Evolutionary conservation across 2,797 vertebrate genomes (phyloP).

Genomic region (Dermochelys coriacea): DNA sequence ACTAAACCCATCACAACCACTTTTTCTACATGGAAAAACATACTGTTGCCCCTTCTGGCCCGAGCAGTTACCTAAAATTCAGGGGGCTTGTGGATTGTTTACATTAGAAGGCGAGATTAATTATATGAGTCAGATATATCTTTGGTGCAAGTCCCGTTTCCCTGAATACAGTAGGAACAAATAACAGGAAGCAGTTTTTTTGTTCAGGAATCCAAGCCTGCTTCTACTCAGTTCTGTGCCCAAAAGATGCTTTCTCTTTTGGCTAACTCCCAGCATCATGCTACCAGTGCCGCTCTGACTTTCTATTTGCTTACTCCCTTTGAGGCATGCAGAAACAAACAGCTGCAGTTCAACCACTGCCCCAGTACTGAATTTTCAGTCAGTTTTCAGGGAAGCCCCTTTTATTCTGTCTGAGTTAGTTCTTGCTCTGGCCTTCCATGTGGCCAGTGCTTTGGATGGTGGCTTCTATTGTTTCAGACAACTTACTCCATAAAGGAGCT

Average conservation of each 20-base stretch:
- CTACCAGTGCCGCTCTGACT: not conserved
- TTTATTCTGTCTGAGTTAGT: not conserved
- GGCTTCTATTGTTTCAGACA: not conserved
- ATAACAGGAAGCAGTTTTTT: not conserved
- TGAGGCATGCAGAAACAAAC: too few species aligned
- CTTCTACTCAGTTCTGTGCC: not conserved
- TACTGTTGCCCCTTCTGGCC: not conserved
- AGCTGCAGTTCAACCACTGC: not conserved
- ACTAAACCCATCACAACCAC: not conserved
- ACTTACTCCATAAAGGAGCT: not conserved
- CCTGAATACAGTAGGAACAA: not conserved
- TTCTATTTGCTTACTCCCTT: not conserved
- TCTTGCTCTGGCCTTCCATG: not conserved
- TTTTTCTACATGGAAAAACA: not conserved
- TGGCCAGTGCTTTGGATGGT: not conserved
- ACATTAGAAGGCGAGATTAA: not conserved
- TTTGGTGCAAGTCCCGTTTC: not conserved
- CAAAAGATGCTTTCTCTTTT: not conserved
- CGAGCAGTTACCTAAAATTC: not conserved
- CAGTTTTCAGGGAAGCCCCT: not conserved
- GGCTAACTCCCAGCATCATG: not conserved
- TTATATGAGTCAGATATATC: too few species aligned
- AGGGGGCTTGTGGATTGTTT: not conserved
- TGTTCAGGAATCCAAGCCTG: not conserved
- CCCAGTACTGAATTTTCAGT: not conserved